Evolutionary conservation across 2,113 vertebrate species (phyloP), one percentile per base, ranked within the genome.

Genomic region (Galbula dea): DNA sequence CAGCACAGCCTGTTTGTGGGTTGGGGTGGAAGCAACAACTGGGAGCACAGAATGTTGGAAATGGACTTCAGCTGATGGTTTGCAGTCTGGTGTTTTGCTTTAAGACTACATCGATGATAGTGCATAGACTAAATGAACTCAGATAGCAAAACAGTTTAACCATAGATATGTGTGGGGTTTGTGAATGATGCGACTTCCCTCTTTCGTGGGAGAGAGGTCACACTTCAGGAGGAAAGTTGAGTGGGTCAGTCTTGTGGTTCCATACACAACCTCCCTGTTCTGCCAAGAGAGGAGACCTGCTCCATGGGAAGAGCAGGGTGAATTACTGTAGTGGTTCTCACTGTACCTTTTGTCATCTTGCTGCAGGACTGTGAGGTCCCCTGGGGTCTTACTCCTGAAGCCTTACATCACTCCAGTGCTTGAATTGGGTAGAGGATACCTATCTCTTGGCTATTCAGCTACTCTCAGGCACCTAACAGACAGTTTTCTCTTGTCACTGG

Each of bases 361-460:
- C 36, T 57, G 36, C 3, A 30, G 41, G 37, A 51, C 55, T 66
- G 32, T 10, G 8, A 6, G 2, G 24, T 88, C 27, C 30, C 15
- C 24, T 30, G 6, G 5, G 18, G 24, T 75, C 30, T 43, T 46
- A 24, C 10, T 52, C 62, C 21, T 52, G 43, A 59, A 4, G 11
- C 49, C 30, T 89, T 19, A 5, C 0, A 0, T 57, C 12, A 4
- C 16, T 59, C 19, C 36, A 34, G n/a, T 36, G 69, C 6, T 5
- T 37, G 55, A 69, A 26, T 7, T 61, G 34, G 27, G 51, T 51
- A 24, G 65, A 41, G 45, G 23, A 21, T 29, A 5, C 32, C 22
- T 7, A 6, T 8, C 32, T 29, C 62, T 46, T 43, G 19, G 37
- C 34, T 46, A 0, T 65, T 82, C 41, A 52, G 29, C n/a, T 63